Evolutionary conservation across 2,888 invertebrate genomes (phyloP), one percentile per base, ranked within the genome.

Genomic region (Gerris lacustris): DNA sequence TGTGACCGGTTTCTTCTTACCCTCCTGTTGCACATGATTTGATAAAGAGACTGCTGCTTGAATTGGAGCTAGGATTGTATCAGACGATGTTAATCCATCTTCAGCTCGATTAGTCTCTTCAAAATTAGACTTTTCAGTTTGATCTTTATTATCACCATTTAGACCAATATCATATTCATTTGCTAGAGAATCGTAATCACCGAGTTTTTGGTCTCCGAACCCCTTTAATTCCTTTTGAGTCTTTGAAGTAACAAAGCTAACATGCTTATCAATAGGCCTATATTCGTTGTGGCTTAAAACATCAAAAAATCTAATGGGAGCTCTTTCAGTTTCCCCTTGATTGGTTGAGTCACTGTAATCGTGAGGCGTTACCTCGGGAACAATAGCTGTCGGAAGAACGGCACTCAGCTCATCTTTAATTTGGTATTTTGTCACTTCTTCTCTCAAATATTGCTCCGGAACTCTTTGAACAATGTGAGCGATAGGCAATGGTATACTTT

Each of bases 21-120:
- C 69, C 62, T 70, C 73, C 6, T 44, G 15, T 31, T 67, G 47
- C 11, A 44, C 68, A n/a, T 67, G 68, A 44, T 72, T 72, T 5
- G 75, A 76, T 62, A 76, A 69, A 0, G 76, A 74, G 43, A 76
- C 69, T 0, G 73, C 76, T 9, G 76, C 76, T 71, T 73, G 74
- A 55, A 76, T 73, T 15, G 75, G 75, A n/a, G 75, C 75, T 11
- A 76, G 70, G 2, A 75, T 70, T 43, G 75, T 70, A 64, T 74
- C 73, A 6, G 73, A 73, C 18, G 73, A 73, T 66, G 73, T 73
- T 6, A 71, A 63, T 5, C 47, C 45, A 66, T 68, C 63, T 44
- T 67, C 63, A 17, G 68, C 69, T 17, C 67, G 62, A 63, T 69
- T 72, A 5, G 73, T 68, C 5, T 70, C 67, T 7, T 68, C 73